Base-by-base conservation (phyloP, 2,888 invertebrate genomes). In the Papilio elwesi region DNA sequence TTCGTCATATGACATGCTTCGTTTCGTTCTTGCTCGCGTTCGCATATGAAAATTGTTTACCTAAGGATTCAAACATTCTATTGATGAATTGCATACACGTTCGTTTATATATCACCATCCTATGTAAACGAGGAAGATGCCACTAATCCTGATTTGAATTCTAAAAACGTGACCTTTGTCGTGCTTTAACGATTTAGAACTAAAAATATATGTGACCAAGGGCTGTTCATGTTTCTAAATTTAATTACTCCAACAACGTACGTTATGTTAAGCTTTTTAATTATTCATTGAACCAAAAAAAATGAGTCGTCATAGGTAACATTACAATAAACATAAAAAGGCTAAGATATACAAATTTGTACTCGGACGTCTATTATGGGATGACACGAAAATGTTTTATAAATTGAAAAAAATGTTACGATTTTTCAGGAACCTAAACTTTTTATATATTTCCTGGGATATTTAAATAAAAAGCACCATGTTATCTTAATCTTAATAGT, bases 1-100 rank as follows among this genome's bases (percentile, higher is more conserved):
- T 26, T 2, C 4, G 1, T 26, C 26, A 26, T 4, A 26, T 26
- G 4, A 26, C 26, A 26, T 26, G 26, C 2, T 26, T 26, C 26
- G 26, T 26, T 26, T 26, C 26, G 4, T 26, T 26, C 4, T 4
- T 26, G 26, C 26, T 4, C n/a, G n/a, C 15, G 10, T 53, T 47
- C n/a, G 13, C 38, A 38, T 52, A 36, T 52, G 51, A 66, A 38
- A 38, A 36, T 65, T 65, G 43, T 16, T 67, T 47, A 43, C 26
- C 9, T 3, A 53, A 12, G 55, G 47, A 47, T 48, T 64, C n/a
- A 47, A 63, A 52, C 7, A 47, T 48, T 15, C 48, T 12, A 64
- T 53, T 48, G 64, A 70, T 55, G 48, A 53, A 70, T 53, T 49
- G 15, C 10, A 15, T 9, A 53, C 47, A 67, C 53, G 51, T 65